phyloP scores from a whole-genome alignment of 2,113 vertebrate species.

The Murina feae region DNA sequence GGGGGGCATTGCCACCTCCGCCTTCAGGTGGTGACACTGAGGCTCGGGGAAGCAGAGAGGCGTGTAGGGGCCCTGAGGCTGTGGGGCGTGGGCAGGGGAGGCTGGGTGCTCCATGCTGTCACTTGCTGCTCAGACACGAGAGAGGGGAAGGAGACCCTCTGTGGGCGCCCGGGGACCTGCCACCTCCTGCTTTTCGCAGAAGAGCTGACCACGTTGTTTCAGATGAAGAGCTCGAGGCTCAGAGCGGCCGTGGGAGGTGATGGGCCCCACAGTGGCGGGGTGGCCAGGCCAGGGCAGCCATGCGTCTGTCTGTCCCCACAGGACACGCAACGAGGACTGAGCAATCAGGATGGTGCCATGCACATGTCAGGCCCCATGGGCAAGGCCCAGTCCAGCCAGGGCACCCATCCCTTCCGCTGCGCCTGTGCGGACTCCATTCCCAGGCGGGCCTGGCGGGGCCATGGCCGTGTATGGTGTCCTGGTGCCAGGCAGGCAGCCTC shows the following conservation, averaged over 20 bases:
- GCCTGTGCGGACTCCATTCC: not conserved
- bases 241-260: not conserved
- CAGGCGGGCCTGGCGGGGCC: not conserved
- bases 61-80: not conserved
- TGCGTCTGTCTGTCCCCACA: not conserved
- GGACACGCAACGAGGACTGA: not conserved
- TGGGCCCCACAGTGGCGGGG: accelerated
- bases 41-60: not conserved
- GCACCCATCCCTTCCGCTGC: too few relatives aligned
- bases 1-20: not conserved
- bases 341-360: not conserved
- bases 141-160: not conserved
- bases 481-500: not conserved
- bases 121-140: not conserved
- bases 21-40: not conserved
- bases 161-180: too few relatives aligned
- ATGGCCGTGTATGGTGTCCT: not conserved
- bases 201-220: not conserved
- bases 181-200: not conserved
- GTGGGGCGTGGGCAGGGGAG: not conserved
- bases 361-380: not conserved
- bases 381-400: not conserved
- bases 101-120: not conserved
- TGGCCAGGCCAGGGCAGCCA: not conserved
- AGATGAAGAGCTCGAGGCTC: not conserved